phyloP scores from a whole-genome alignment of 2,797 vertebrate species.

The Alauda arvensis region DNA sequence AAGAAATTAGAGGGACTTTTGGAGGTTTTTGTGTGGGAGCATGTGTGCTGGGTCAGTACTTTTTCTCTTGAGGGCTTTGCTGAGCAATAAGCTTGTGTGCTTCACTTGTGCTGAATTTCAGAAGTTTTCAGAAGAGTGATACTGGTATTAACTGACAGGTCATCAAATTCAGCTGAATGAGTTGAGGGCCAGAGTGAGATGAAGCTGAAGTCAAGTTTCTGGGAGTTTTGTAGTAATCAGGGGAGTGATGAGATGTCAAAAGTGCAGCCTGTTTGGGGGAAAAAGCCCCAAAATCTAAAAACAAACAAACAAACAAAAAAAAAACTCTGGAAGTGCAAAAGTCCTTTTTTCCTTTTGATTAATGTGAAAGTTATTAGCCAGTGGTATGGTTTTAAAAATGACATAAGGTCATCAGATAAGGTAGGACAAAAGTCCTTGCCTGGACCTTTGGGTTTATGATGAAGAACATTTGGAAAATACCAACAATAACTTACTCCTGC shows the following conservation, averaged over 20 bases:
- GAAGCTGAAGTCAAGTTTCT: background rate
- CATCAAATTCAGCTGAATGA: background rate
- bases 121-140: background rate
- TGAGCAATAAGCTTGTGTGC: background rate
- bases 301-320: background rate
- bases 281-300: background rate
- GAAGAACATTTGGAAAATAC: background rate
- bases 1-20: background rate
- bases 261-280: rapidly evolving
- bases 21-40: background rate
- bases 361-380: background rate
- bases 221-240: background rate
- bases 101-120: background rate
- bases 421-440: background rate
- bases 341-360: background rate
- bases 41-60: background rate
- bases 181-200: background rate
- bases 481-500: background rate
- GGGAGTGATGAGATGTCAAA: background rate
- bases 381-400: background rate
- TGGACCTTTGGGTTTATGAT: background rate
- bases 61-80: background rate
- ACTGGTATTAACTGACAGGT: background rate
- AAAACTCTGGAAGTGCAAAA: background rate
- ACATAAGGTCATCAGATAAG: background rate